Evolutionary conservation across 2,113 vertebrate species (phyloP).

Genomic region (Chamaea fasciata): DNA sequence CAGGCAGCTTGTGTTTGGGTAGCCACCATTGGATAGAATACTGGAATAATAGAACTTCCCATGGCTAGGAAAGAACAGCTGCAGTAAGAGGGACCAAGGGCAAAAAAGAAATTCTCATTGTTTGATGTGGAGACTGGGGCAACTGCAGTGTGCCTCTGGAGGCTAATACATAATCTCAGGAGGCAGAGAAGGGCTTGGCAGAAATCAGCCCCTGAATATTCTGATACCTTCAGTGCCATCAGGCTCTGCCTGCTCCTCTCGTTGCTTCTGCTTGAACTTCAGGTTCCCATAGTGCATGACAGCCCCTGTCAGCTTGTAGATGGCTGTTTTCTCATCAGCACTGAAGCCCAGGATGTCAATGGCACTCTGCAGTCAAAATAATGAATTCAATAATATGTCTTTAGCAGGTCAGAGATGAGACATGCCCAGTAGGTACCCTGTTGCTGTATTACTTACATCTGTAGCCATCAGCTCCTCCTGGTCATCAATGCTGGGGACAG

Average conservation of each 20-base stretch:
- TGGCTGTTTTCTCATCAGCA: neutral
- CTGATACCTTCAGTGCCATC: slow-evolving; percentile 72
- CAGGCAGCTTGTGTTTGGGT: neutral
- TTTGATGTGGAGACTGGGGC: too few relatives aligned
- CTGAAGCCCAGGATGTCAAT: slow-evolving; percentile 72
- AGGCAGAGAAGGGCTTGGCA: neutral
- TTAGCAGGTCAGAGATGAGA: neutral
- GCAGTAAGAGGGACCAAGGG: neutral
- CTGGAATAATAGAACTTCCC: neutral
- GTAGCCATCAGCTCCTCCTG: too few relatives aligned
- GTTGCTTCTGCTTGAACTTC: neutral
- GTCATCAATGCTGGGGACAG: too few relatives aligned
- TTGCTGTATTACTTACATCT: neutral
- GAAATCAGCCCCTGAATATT: neutral
- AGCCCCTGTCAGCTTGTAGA: too few relatives aligned
- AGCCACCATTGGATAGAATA: neutral
- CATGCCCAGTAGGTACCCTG: neutral
- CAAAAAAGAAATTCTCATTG: neutral
- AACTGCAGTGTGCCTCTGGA: neutral
- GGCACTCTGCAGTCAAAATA: slow-evolving; percentile 65
- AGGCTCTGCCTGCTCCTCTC: neutral
- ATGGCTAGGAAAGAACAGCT: neutral
- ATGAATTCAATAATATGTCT: neutral
- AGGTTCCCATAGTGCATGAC: neutral
- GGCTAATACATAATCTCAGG: neutral